Base-by-base conservation (phyloP, 1,140 invertebrate species). In the Drosophila nikananu region DNA sequence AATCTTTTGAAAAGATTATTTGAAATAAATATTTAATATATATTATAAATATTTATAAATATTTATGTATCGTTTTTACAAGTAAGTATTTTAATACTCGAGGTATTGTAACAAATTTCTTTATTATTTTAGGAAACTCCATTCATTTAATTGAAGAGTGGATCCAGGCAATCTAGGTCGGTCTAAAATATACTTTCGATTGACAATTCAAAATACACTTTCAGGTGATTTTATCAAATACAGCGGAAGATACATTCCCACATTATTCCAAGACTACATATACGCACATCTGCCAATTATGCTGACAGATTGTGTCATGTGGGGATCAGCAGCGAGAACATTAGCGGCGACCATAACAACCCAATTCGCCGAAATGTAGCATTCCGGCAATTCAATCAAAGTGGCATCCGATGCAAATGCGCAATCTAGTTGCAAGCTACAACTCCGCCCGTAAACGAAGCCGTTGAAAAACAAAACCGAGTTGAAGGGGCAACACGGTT, bases 301-400 rank as follows among this genome's bases (percentile, higher is more conserved):
- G 67, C 30, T 73, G 71, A 73, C 71, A 73, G 71, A 73, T 73
- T 61, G 68, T 21, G 59, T 37, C 32, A 72, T 44, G 17, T 39
- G 23, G 30, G 19, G 2, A 63, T 67, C 19, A 37, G 5, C 42
- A 15, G 13, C 30, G 25, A 25, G 49, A 21, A 63, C 49, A 63
- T 57, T 32, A 63, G 27, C 30, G 21, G 4, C 42, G 13, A 48
- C 27, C 54, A 66, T 25, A 54, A 35, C 74, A 39, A 60, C 27
- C 21, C 46, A 48, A 55, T 77, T 68, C 25, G 37, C 66, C 49
- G 44, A 35, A 48, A 46, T 52, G 44, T 41, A 49, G 52, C 66
- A 49, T 58, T 72, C 64, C 41, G 74, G 54, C 72, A 77, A 49
- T 42, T 57, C 75, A 68, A 77, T 77, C 54, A 77, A 77, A 77